Conservation (phyloP, 2,113 vertebrate species). For the Alces alces region DNA sequence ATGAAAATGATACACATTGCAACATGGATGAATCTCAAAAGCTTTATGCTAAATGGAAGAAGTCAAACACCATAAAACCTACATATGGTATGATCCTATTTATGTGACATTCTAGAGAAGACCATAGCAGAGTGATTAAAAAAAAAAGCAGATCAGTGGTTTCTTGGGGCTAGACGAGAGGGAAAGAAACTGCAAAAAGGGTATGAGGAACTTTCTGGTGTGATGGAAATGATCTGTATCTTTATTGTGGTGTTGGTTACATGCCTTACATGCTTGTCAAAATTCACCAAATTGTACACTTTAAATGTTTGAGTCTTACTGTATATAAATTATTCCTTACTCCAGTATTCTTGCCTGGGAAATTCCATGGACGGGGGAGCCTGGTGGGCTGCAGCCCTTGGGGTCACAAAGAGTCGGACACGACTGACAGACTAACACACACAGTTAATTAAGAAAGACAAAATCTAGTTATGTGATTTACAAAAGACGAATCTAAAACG, state of each 20-base stretch:
- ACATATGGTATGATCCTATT: not conserved
- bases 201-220: conserved; percentile 19
- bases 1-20: not conserved
- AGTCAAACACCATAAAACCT: not conserved
- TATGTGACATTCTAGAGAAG: conserved; percentile 34
- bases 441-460: not conserved
- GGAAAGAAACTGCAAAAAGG: conserved; percentile 42
- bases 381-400: not conserved
- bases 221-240: conserved; percentile 28
- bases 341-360: not conserved
- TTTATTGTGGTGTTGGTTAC: conserved; percentile 31
- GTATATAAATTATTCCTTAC: not conserved
- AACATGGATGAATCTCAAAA: not conserved
- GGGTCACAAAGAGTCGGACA: not conserved
- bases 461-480: not conserved
- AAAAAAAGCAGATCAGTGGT: conserved; percentile 23
- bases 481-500: not conserved
- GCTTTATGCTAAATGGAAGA: not conserved
- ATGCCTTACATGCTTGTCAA: not conserved
- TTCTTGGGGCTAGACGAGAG: not conserved
- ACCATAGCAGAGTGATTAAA: not conserved
- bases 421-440: not conserved
- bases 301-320: not conserved
- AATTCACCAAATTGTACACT: conserved; percentile 17
- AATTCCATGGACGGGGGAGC: not conserved